phyloP scores from a whole-genome alignment of 1,140 invertebrate species.

The Campoletis sonorensis region DNA sequence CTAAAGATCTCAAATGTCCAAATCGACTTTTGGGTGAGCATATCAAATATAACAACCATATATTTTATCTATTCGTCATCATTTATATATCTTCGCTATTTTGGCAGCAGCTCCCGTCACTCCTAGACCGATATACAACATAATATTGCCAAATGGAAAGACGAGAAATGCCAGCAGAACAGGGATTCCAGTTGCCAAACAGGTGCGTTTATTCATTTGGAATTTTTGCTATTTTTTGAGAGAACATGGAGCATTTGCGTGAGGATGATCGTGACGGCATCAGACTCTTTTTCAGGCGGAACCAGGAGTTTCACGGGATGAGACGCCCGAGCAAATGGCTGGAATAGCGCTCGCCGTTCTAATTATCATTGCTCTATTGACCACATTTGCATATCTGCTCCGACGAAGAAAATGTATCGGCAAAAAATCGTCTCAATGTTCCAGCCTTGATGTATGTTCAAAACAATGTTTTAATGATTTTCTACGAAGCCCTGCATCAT shows the following conservation, averaged over 20 bases:
- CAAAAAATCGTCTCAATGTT: conserved; percentile 60
- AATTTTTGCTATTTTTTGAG: background rate
- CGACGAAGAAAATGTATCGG: conserved; percentile 62
- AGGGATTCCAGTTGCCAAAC: conserved; percentile 66
- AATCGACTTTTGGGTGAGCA: conserved; percentile 78
- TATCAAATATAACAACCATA: conserved; percentile 24
- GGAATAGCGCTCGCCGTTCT: conserved; percentile 66
- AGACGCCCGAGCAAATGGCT: conserved; percentile 68
- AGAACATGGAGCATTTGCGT: background rate
- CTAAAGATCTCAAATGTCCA: conserved; percentile 80
- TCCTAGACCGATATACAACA: conserved; percentile 70
- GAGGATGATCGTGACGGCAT: too few relatives aligned
- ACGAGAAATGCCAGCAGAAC: conserved; percentile 66
- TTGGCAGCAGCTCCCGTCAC: conserved; percentile 4
- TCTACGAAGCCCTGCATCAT: background rate
- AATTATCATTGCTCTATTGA: conserved; percentile 62
- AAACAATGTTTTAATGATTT: background rate
- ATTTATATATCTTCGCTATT: too few relatives aligned
- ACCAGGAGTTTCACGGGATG: conserved; percentile 55
- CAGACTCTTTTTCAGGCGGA: conserved; percentile 60
- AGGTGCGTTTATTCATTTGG: conserved; percentile 58
- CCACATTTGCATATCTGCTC: conserved; percentile 60
- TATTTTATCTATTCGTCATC: background rate
- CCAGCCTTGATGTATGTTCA: conserved; percentile 59
- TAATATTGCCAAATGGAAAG: conserved; percentile 78